These are phyloP conservation scores for Bubalus kerabau DNA, from an alignment of 2,113 vertebrate genomes.

Conservation along the genomic window DNA sequence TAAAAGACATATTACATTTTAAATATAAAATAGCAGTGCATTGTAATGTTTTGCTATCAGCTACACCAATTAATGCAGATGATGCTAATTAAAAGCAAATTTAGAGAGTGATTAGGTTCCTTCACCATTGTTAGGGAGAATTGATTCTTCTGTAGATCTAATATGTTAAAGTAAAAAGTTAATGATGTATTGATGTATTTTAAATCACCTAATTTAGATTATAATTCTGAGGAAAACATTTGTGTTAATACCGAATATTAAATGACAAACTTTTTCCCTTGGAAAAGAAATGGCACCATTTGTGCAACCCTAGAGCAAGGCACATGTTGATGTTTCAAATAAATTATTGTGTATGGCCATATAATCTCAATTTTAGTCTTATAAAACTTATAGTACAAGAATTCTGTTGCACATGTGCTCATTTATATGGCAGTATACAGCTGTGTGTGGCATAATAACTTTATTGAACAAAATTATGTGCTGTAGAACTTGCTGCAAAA, in stretches of 20 bases:
- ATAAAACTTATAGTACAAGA: conserved; percentile 54
- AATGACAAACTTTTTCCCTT: conserved; percentile 57
- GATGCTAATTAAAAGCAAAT: conserved; percentile 76
- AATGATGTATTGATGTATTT: conserved; percentile 73
- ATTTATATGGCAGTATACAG: conserved; percentile 54
- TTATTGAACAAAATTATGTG: conserved; percentile 69
- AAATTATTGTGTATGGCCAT: conserved; percentile 63
- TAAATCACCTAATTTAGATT: conserved; percentile 71
- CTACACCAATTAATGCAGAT: conserved; percentile 73
- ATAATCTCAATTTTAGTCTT: conserved; percentile 64
- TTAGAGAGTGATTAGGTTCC: conserved; percentile 69
- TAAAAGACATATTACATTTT: conserved; percentile 60
- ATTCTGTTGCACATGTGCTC: conserved; percentile 58
- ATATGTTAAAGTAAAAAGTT: conserved; percentile 61
- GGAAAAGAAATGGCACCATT: conserved; percentile 52
- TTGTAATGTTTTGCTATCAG: conserved; percentile 71
- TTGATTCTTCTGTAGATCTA: conserved; percentile 71
- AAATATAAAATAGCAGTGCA: conserved; percentile 50
- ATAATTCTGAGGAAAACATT: conserved; percentile 68
- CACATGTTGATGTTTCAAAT: conserved; percentile 70
- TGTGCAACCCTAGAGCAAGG: conserved; percentile 43
- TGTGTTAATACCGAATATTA: conserved; percentile 65
- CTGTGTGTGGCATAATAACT: conserved; percentile 62
- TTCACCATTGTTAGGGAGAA: conserved; percentile 68
- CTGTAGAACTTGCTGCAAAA: conserved; percentile 33